Evolutionary conservation across 2,888 invertebrate genomes (phyloP).

Genomic region (Dynastes tityus): DNA sequence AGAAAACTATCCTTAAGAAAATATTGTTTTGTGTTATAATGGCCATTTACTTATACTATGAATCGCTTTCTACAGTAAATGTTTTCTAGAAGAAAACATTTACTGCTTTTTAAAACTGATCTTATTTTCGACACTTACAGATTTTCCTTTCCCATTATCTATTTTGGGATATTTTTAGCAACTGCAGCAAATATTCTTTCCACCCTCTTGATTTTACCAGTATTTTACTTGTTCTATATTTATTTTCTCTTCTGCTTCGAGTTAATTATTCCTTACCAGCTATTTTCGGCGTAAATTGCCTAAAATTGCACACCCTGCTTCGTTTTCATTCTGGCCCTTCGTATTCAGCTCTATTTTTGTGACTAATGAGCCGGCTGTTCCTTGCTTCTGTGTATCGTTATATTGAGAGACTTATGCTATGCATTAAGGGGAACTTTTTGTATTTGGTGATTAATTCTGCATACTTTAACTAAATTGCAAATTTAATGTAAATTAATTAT

Average conservation of each 20-base stretch:
- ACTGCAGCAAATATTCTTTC: not conserved
- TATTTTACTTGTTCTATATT: not conserved
- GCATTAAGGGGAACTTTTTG: no score
- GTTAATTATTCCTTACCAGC: not conserved
- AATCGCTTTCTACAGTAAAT: no score
- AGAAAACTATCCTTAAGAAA: no score
- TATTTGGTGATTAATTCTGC: no score
- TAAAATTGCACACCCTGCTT: conserved; percentile 5
- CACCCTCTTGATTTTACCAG: not conserved
- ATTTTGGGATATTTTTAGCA: not conserved
- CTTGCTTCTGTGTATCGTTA: not conserved
- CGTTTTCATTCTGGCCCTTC: not conserved
- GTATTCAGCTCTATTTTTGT: conserved; percentile 2
- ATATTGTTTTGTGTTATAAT: no score
- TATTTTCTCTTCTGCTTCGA: not conserved
- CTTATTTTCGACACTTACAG: not conserved
- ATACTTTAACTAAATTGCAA: no score
- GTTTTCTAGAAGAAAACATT: no score
- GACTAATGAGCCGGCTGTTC: conserved; percentile 9
- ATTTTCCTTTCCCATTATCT: not conserved
- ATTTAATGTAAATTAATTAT: no score
- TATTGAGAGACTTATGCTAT: not conserved
- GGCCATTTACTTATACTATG: no score
- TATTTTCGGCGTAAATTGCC: not conserved
- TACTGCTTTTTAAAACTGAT: no score